Evolutionary conservation across 1,140 invertebrate genomes (phyloP), one percentile per base, ranked within the genome.

Genomic region (Aphaenogaster ashmeadi): DNA sequence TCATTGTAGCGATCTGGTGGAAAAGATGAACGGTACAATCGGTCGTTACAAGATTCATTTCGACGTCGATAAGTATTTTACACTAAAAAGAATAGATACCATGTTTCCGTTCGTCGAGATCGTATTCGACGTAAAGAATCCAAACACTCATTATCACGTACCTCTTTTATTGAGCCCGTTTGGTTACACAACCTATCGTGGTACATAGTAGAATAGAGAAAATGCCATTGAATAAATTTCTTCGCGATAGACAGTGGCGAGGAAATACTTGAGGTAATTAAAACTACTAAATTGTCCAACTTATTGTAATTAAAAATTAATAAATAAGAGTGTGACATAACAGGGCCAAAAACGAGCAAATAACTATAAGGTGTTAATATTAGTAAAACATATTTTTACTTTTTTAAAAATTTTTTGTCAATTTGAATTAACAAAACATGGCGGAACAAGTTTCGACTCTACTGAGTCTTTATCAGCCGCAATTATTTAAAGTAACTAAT

Each of bases 51-150:
- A 98, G 92, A 93, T 98, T 18, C 96, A 97, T 90, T 98, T 97
- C 91, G 97, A 98, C 87, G 97, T 97, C 0, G 97, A 97, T 79
- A 96, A 96, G 81, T 98, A 98, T 94, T 98, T 97, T 91, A 96
- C 96, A 27, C 88, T 96, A 6, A 94, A 94, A 78, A 95, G 96
- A 88, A 96, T 96, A 77, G 96, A 97, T 81, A 97, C 97, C 0
- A 96, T 98, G 88, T 98, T 97, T 94, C 97, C 98, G 1, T 98
- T 97, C 93, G 97, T 98, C 44, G 97, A 98, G 95, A 97, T 98
- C 1, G 96, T 97, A 9, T 98, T 98, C 92, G 97, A 97, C 72
- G 97, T 98, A 11, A 96, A 96, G 87, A 96, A 97, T 87, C 96
- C 97, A 9, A 95, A 95, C 8, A 95, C 97, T 62, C 97, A 98